Conservation (phyloP, 2,113 vertebrate genomes). For the Lepus europaeus region DNA sequence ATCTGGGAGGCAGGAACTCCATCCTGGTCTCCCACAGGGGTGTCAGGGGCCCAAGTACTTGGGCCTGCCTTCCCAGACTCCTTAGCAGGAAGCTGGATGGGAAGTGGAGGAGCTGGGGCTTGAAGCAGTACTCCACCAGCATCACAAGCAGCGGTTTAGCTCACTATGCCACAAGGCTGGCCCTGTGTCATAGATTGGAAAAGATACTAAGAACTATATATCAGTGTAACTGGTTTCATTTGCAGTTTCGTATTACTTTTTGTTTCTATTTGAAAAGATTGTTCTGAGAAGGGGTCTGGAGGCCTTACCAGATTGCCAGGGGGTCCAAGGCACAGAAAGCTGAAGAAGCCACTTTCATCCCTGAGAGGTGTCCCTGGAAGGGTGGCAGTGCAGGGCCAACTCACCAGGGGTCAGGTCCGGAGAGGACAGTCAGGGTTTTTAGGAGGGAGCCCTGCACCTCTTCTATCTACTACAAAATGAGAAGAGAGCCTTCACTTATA, state of each 20-base stretch:
- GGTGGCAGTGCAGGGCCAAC: not conserved
- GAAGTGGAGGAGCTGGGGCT: no score
- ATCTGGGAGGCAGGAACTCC: no score
- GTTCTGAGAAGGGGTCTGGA: not conserved
- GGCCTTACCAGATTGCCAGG: not conserved
- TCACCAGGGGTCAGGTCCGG: accelerated
- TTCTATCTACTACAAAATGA: not conserved
- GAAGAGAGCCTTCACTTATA: not conserved
- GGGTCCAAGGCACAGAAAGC: not conserved
- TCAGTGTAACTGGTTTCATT: not conserved
- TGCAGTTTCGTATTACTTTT: not conserved
- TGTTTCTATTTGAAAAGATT: not conserved
- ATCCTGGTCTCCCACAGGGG: no score
- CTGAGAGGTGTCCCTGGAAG: not conserved
- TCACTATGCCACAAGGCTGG: not conserved
- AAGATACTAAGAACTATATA: not conserved
- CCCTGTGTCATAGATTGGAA: not conserved
- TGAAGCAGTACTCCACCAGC: no score
- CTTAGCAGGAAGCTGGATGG: no score
- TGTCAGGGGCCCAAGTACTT: no score
- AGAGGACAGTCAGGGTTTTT: not conserved
- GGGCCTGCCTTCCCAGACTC: no score
- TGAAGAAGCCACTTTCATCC: accelerated
- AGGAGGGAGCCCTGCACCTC: not conserved
- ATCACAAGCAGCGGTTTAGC: no score